Conservation (phyloP, 2,888 invertebrate species). For the Ormia ochracea region DNA sequence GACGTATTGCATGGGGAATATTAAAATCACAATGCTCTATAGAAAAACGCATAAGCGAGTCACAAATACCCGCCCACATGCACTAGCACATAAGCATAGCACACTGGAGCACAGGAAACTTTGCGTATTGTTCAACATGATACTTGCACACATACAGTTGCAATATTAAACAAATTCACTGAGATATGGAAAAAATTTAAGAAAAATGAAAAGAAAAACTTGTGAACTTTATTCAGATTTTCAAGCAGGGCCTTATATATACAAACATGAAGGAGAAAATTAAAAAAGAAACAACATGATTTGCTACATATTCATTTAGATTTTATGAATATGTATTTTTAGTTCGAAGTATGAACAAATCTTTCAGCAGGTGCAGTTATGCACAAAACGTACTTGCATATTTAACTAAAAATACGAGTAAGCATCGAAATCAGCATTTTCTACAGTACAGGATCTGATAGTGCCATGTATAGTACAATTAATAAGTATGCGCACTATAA, state of each 20-base stretch:
- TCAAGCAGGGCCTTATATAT: not conserved
- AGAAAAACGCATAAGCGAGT: conserved; percentile 38
- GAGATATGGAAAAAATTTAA: not conserved
- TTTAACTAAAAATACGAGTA: too few species aligned
- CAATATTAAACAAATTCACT: conserved; percentile 30
- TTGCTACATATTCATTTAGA: conserved; percentile 42
- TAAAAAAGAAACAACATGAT: not conserved
- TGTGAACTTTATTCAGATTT: conserved; percentile 2
- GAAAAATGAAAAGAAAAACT: not conserved
- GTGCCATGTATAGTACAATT: too few species aligned
- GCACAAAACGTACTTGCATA: not conserved
- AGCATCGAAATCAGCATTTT: too few species aligned
- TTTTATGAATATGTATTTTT: conserved; percentile 38
- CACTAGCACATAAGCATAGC: not conserved
- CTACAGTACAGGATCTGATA: too few species aligned
- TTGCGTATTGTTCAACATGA: conserved; percentile 24
- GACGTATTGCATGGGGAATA: conserved; percentile 66
- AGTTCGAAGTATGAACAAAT: not conserved
- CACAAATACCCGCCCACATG: not conserved
- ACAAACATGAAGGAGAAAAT: not conserved
- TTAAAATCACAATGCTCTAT: conserved; percentile 48
- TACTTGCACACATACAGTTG: conserved; percentile 3
- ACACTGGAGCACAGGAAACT: conserved; percentile 1
- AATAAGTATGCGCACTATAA: too few species aligned
- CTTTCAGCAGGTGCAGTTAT: conserved; percentile 14